Evolutionary conservation across 2,888 invertebrate species (phyloP).

Genomic region (Trilocha varians): DNA sequence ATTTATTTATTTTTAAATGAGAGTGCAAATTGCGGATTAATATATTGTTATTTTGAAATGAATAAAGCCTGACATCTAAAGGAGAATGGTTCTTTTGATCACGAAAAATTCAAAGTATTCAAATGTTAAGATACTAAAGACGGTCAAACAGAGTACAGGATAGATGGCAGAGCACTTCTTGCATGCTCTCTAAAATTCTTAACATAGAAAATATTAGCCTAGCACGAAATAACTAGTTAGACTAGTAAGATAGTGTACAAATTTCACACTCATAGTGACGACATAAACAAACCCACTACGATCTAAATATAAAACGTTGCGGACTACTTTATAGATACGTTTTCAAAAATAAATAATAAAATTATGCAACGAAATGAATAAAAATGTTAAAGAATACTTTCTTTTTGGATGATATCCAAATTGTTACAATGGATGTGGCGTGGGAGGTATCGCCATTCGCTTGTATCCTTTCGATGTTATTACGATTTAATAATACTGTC

Average conservation of each 20-base stretch:
- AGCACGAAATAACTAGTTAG: background rate
- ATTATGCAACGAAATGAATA: conserved; percentile 32
- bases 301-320: conserved; percentile 4
- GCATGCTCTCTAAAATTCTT: too few relatives aligned
- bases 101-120: too few relatives aligned
- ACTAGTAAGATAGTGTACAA: too few relatives aligned
- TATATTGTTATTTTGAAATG: too few relatives aligned
- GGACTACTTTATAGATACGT: conserved; percentile 11
- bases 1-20: too few relatives aligned
- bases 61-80: too few relatives aligned
- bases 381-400: conserved; percentile 27
- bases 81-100: too few relatives aligned
- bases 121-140: too few relatives aligned
- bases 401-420: conserved; percentile 29
- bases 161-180: too few relatives aligned
- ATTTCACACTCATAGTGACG: background rate
- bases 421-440: conserved; percentile 8
- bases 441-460: background rate
- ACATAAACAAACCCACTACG: conserved; percentile 2
- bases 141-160: too few relatives aligned
- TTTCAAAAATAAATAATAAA: conserved; percentile 20
- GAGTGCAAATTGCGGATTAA: too few relatives aligned
- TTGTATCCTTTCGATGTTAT: background rate
- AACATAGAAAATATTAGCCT: background rate
- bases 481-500: background rate